phyloP scores from a whole-genome alignment of 1,140 invertebrate species.

The Drosophila insularis region DNA sequence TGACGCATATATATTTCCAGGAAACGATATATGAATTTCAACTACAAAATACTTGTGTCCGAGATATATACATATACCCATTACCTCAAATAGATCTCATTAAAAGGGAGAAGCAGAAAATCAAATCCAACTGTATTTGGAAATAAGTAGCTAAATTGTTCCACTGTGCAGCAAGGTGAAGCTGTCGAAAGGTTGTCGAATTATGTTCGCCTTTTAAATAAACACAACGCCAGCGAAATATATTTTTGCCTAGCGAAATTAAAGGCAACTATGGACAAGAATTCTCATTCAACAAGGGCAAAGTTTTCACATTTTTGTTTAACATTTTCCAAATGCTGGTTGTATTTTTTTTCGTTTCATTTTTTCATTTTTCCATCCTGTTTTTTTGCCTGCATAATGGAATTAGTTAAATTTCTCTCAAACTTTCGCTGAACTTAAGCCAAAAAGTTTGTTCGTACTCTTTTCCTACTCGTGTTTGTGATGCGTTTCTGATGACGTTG shows the following conservation, averaged over 20 bases:
- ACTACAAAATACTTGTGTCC: no score
- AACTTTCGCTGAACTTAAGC: slow-evolving; percentile 25
- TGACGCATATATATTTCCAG: background rate
- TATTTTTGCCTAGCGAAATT: slow-evolving; percentile 3
- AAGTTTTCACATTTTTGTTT: slow-evolving; percentile 35
- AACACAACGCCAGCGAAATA: slow-evolving; percentile 9
- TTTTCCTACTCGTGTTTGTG: background rate
- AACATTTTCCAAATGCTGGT: slow-evolving; percentile 53
- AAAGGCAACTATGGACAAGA: slow-evolving; percentile 2
- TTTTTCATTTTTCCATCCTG: background rate
- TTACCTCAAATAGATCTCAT: no score
- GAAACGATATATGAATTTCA: no score
- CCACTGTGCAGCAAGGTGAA: slow-evolving; percentile 6
- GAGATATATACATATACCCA: no score
- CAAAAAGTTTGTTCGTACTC: slow-evolving; percentile 9
- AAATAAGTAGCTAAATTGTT: background rate
- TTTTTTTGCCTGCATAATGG: slow-evolving; percentile 20
- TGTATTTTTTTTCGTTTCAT: slow-evolving; percentile 17
- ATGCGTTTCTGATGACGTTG: slow-evolving; percentile 27
- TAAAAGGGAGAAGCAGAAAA: no score
- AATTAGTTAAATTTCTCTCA: slow-evolving; percentile 23
- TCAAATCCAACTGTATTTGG: no score
- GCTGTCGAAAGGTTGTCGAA: slow-evolving; percentile 13
- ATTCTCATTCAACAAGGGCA: slow-evolving; percentile 13
- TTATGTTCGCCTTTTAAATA: slow-evolving; percentile 22